phyloP scores from a whole-genome alignment of 2,888 invertebrate species.

The Tromatobia lineatoria region DNA sequence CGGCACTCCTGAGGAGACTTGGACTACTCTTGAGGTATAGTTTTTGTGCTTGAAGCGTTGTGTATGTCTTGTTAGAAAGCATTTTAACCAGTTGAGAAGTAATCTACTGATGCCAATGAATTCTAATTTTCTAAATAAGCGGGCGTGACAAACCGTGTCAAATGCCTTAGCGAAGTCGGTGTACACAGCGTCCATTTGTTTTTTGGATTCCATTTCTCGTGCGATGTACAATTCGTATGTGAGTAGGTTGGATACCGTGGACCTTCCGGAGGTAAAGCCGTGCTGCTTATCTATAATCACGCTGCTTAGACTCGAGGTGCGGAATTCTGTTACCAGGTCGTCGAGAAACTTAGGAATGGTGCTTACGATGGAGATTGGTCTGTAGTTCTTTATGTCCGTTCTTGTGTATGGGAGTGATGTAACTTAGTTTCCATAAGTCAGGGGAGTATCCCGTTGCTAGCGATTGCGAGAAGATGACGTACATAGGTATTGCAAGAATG shows the following conservation, averaged over 20 bases:
- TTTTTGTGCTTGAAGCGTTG: not conserved
- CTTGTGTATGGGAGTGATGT: not conserved
- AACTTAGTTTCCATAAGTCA: not conserved
- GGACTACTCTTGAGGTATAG: not conserved
- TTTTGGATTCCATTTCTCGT: no score
- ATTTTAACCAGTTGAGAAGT: not conserved
- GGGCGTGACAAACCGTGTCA: not conserved
- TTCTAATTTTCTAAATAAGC: not conserved
- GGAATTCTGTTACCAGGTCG: not conserved
- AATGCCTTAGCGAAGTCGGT: not conserved
- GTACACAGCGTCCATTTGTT: constrained; percentile 8
- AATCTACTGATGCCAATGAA: not conserved
- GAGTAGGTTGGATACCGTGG: no score
- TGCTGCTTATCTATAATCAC: not conserved
- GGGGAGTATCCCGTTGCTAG: not conserved
- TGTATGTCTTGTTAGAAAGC: not conserved
- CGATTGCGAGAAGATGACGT: not conserved
- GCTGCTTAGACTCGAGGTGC: not conserved
- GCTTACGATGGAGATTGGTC: not conserved
- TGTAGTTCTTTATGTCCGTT: not conserved
- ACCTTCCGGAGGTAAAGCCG: not conserved
- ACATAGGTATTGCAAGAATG: not conserved
- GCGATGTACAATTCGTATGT: no score
- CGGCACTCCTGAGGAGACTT: constrained; percentile 21
- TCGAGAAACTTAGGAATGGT: not conserved